Conservation (phyloP, 2,888 invertebrate genomes). For the Malacosoma neustria region DNA sequence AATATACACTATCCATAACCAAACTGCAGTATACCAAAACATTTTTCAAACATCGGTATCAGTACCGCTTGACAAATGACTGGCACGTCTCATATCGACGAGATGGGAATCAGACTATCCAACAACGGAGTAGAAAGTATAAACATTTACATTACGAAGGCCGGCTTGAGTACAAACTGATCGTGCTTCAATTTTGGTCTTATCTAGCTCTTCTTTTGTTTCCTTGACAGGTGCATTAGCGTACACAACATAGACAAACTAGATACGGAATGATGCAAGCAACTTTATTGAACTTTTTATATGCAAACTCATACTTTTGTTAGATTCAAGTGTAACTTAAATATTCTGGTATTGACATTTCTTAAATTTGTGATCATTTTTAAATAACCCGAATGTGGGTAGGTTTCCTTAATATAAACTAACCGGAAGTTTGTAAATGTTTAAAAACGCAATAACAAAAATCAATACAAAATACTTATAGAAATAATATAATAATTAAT, state of each 20-base stretch:
- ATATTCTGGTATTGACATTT: too few species aligned
- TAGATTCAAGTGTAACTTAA: too few species aligned
- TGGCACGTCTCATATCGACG: conserved; percentile 44
- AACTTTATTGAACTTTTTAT: not conserved
- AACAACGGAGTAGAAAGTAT: conserved; percentile 56
- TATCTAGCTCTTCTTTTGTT: conserved; percentile 66
- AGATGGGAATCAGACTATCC: conserved; percentile 45
- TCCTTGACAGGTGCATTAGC: conserved; percentile 74
- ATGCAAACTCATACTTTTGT: too few species aligned
- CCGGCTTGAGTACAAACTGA: conserved; percentile 33
- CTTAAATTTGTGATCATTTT: too few species aligned
- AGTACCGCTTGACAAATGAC: conserved; percentile 54
- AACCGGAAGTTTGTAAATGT: too few species aligned
- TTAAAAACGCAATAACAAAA: too few species aligned
- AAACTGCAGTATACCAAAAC: conserved; percentile 18
- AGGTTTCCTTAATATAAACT: too few species aligned
- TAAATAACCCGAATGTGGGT: too few species aligned
- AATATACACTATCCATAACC: conserved; percentile 8
- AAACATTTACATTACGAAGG: conserved; percentile 66
- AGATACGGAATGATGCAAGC: not conserved
- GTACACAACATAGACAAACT: conserved; percentile 39
- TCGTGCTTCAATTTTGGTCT: conserved; percentile 63
- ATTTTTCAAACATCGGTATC: conserved; percentile 10
- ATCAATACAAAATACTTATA: too few species aligned
- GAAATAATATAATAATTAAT: too few species aligned